Evolutionary conservation across 2,113 vertebrate genomes (phyloP), one percentile per base, ranked within the genome.

Genomic region (Cheirogaleus medius): DNA sequence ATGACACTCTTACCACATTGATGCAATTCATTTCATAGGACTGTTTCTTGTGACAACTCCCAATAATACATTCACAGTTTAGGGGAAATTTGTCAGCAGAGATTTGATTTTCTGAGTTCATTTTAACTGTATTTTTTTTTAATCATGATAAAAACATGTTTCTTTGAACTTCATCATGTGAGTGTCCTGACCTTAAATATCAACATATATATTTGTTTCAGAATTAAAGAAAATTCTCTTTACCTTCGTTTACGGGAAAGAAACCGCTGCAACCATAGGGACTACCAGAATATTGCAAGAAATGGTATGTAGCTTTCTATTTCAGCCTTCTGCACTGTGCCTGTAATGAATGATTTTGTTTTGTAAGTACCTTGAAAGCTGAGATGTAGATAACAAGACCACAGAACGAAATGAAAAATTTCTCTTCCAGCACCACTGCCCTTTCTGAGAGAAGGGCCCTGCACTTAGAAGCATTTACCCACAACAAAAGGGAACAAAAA

Each of bases 241-340:
- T 99, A 99, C 63, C 98, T 98, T 58, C 98, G 76, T 64, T 97
- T 99, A 78, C 92, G 98, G 13, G 95, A 94, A 78, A 98, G 98
- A 96, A 99, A 99, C 95, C 99, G 25, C 69, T 99, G 99, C 81
- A 99, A 99, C 95, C 99, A 99, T 97, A 98, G 99, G 66, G 99
- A 99, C 92, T 98, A 99, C 89, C 99, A 99, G 97, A 99, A 98
- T 77, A 98, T 99, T 95, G 98, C 99, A 20, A 98, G 94, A 97
- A 99, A 99, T 34, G 99, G 99, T 99, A 98, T 0, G 98, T 95
- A 37, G 56, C 25, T 4, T n/a, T 47, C 37, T 49, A 27, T 39
- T 10, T 60, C 6, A 17, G 42, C 44, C 58, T 44, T 21, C 18
- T 7, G 18, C 44, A 29, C 64, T 92, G 3, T 37, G 14, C 23